A percentile compares a stretch with the other conserved stretches of the same genome.
Conservation (phyloP, 2,113 vertebrate species). For the Callipepla californica region DNA sequence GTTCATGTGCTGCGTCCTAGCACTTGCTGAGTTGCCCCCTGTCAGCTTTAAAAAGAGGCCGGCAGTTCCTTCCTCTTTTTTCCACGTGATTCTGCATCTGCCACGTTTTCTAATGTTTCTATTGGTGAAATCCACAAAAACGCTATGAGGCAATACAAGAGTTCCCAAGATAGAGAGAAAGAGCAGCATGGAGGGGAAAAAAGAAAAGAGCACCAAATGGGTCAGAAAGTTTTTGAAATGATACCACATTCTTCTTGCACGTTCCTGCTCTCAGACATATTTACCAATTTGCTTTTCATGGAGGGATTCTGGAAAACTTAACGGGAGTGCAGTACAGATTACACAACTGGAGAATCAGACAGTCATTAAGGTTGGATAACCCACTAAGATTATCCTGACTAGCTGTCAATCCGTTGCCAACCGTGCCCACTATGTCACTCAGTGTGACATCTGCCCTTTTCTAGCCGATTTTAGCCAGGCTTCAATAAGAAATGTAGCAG, state of each 20-base stretch:
- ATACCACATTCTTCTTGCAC: rapidly evolving
- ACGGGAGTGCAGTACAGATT: not conserved
- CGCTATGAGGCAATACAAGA: not conserved
- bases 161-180: not conserved
- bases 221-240: not conserved
- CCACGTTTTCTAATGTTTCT: not conserved
- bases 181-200: not conserved
- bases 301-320: not conserved
- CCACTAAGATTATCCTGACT: no score
- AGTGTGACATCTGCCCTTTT: no score
- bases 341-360: no score
- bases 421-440: no score
- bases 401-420: no score
- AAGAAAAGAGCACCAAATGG: not conserved
- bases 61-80: not conserved
- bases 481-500: not conserved
- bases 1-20: not conserved
- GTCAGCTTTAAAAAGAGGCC: not conserved
- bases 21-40: not conserved
- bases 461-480: not conserved
- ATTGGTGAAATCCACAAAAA: not conserved
- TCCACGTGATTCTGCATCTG: not conserved
- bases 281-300: not conserved
- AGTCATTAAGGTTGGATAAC: no score
- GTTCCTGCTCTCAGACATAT: not conserved